Evolutionary conservation across 2,797 vertebrate species (phyloP).

Genomic region (Garrulus glandarius): DNA sequence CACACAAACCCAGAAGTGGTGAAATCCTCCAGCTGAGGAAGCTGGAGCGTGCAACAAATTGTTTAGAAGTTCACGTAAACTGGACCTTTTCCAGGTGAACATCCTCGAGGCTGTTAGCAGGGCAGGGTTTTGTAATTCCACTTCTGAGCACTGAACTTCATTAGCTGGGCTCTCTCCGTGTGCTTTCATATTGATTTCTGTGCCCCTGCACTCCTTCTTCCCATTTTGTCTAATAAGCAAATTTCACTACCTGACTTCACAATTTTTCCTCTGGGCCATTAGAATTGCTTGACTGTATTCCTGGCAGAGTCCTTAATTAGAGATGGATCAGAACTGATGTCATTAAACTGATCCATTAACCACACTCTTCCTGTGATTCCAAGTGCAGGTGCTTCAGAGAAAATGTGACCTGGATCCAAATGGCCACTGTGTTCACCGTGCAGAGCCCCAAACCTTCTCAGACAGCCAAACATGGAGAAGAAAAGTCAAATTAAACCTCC

Average conservation of each 20-base stretch:
- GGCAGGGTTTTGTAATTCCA: background rate
- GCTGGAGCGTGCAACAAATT: background rate
- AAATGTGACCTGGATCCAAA: conserved; percentile 36
- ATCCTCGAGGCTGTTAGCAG: background rate
- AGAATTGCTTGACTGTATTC: conserved; percentile 61
- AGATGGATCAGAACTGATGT: conserved; percentile 65
- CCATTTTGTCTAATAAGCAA: conserved; percentile 66
- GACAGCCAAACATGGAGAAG: background rate
- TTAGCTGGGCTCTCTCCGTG: background rate
- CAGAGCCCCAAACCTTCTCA: background rate
- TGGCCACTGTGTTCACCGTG: background rate
- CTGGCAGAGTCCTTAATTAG: conserved; percentile 67
- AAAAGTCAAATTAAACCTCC: background rate
- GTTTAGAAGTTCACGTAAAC: background rate
- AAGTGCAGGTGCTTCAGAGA: background rate
- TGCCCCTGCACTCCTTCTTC: conserved; percentile 54
- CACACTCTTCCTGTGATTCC: conserved; percentile 42
- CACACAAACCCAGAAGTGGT: background rate
- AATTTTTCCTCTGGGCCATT: conserved; percentile 64
- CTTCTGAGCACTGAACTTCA: conserved; percentile 11
- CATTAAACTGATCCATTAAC: conserved; percentile 61
- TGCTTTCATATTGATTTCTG: conserved; percentile 54
- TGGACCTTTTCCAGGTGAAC: conserved; percentile 12
- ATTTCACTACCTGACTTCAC: conserved; percentile 68
- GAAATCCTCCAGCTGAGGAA: background rate